phyloP scores from a whole-genome alignment of 2,888 invertebrate species.

The Ischnura elegans region DNA sequence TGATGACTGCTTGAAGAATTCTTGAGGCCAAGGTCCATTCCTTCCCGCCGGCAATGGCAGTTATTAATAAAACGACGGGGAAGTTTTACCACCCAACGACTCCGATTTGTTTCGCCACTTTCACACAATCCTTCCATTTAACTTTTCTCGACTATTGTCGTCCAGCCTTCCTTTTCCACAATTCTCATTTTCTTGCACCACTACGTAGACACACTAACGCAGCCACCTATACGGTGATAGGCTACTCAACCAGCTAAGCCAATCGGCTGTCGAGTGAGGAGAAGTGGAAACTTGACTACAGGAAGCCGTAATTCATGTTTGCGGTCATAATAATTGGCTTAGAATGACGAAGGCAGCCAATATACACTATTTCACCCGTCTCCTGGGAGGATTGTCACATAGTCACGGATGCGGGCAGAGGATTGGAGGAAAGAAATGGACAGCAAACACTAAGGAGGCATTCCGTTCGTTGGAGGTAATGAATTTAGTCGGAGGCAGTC shows the following conservation, averaged over 20 bases:
- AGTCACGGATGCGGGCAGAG: background rate
- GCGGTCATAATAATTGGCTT: background rate
- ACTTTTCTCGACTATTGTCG: no score
- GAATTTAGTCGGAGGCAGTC: no score
- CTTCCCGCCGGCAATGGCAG: background rate
- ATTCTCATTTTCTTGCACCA: background rate
- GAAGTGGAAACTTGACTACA: background rate
- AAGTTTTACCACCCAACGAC: background rate
- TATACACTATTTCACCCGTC: background rate
- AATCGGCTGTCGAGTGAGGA: background rate
- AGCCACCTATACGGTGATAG: background rate
- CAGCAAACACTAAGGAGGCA: background rate
- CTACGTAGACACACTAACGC: background rate
- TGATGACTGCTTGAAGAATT: background rate
- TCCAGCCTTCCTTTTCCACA: background rate
- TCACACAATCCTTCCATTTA: background rate
- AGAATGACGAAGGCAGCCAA: background rate
- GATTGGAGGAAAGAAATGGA: background rate
- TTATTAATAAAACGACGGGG: background rate
- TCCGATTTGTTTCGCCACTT: background rate
- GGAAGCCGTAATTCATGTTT: conserved; percentile 14
- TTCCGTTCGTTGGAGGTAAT: background rate
- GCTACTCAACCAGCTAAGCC: background rate
- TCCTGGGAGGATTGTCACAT: background rate
- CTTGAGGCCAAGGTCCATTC: background rate